Conservation (phyloP, 2,113 vertebrate genomes). For the Triplophysa dalaica region DNA sequence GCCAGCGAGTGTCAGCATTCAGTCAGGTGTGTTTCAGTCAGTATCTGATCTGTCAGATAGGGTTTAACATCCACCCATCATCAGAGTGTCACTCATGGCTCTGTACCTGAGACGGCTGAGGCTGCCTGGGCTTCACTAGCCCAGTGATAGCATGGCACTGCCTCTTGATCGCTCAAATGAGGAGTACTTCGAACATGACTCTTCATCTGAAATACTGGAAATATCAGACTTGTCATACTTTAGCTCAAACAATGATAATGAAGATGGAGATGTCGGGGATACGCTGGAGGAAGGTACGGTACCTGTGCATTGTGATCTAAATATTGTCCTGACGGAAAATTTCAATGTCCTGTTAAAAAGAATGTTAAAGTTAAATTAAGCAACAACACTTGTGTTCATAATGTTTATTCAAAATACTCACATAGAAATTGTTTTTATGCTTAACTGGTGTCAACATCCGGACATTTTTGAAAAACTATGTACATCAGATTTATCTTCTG, state of each 20-base stretch:
- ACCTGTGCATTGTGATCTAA: not conserved
- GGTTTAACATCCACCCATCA: not conserved
- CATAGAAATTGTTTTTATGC: not conserved
- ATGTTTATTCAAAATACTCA: no score
- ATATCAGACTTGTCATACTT: conserved; percentile 34
- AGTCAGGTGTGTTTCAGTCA: conserved; percentile 36
- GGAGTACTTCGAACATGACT: conserved; percentile 75
- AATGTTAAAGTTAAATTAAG: no score
- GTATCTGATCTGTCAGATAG: conserved; percentile 21
- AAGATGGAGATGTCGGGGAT: conserved; percentile 42
- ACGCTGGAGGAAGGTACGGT: conserved; percentile 79
- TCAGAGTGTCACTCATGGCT: conserved; percentile 24
- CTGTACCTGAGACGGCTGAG: conserved; percentile 29
- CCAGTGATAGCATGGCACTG: conserved; percentile 72
- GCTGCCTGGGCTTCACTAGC: conserved; percentile 37
- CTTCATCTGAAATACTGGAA: conserved; percentile 51
- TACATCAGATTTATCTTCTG: not conserved
- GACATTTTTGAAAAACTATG: not conserved
- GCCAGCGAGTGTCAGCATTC: conserved; percentile 17
- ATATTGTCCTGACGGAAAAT: not conserved
- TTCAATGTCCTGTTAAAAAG: not conserved
- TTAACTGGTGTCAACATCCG: not conserved
- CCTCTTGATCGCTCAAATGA: conserved; percentile 59
- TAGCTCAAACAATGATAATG: conserved; percentile 36
- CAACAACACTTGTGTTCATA: no score